These are phyloP conservation scores for human (Homo sapiens) DNA, from an alignment of 2,113 vertebrate species.

Conservation along the genomic window GRCh38 chr11:30275001-30275500, in stretches of 20 bases:
- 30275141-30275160: background rate
- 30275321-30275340: conserved; percentile 53
- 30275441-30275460: conserved; percentile 61
- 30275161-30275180: background rate
- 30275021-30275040: background rate
- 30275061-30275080: background rate
- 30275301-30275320: conserved; percentile 32
- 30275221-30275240: background rate
- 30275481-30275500: conserved; percentile 59
- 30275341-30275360: background rate
- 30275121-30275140: background rate
- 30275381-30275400: conserved; percentile 62
- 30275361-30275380: conserved; percentile 59
- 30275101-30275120: background rate
- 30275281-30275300: conserved; percentile 37
- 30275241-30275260: background rate
- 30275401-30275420: conserved; percentile 63
- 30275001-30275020: background rate
- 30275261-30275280: background rate
- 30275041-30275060: background rate
- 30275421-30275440: conserved; percentile 55
- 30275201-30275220: background rate
- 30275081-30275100: background rate
- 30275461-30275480: conserved; percentile 59
- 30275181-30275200: background rate